phyloP scores from a whole-genome alignment of 2,113 vertebrate species.

The Gobius niger region DNA sequence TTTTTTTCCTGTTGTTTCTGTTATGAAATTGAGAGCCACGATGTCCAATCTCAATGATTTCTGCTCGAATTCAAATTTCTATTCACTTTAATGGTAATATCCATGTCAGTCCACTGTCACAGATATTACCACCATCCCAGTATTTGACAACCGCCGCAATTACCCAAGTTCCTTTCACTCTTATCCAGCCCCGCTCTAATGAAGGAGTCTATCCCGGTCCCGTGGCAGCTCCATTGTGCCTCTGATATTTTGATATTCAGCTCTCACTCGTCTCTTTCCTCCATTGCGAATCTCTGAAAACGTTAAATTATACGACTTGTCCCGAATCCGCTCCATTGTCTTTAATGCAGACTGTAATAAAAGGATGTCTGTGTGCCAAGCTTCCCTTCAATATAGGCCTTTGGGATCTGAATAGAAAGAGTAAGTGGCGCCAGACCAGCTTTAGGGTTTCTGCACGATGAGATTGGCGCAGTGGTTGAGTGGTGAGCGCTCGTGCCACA shows the following conservation, averaged over 20 bases:
- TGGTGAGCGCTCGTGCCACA: too few relatives aligned
- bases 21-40: too few relatives aligned
- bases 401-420: conserved; percentile 18
- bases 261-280: conserved; percentile 20
- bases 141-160: not conserved
- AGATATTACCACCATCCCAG: not conserved
- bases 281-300: conserved; percentile 40
- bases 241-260: conserved; percentile 34
- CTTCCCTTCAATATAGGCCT: conserved; percentile 35
- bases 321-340: conserved; percentile 52
- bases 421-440: not conserved
- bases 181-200: conserved; percentile 6
- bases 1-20: too few relatives aligned
- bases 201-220: conserved; percentile 20
- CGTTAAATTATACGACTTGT: conserved; percentile 39
- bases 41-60: too few relatives aligned
- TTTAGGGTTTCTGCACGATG: too few relatives aligned
- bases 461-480: too few relatives aligned
- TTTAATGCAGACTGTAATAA: conserved; percentile 32
- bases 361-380: conserved; percentile 20
- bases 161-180: conserved; percentile 11
- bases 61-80: not conserved
- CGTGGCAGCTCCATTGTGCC: conserved; percentile 14
- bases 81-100: not conserved
- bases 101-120: not conserved